Percentiles rank a stretch among this genome's conserved stretches.
Conservation (phyloP, 2,888 invertebrate genomes). For the Diarsia mendica region DNA sequence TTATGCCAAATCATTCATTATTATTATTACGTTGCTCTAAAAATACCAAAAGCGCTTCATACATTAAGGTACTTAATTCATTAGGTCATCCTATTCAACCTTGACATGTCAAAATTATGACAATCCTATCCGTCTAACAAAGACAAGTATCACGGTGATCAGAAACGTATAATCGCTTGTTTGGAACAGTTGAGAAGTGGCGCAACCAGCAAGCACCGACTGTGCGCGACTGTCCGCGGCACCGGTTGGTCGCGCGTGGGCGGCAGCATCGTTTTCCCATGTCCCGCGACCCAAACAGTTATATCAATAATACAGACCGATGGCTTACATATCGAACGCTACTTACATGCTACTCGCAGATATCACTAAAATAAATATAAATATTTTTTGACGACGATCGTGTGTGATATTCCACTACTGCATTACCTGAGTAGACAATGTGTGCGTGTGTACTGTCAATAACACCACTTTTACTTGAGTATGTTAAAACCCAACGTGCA, state of each 20-base stretch:
- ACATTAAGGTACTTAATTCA: background rate
- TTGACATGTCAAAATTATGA: background rate
- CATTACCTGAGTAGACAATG: slow-evolving; percentile 8
- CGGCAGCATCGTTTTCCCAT: slow-evolving; percentile 81
- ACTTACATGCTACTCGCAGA: slow-evolving; percentile 67
- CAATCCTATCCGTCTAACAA: slow-evolving; percentile 10
- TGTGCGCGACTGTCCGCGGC: slow-evolving; percentile 69
- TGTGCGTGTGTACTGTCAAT: slow-evolving; percentile 24
- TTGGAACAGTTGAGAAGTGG: slow-evolving; percentile 33
- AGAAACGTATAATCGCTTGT: slow-evolving; percentile 12
- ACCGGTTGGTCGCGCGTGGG: slow-evolving; percentile 80
- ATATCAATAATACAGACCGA: slow-evolving; percentile 82
- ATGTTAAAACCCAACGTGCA: slow-evolving; percentile 2
- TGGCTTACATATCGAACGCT: slow-evolving; percentile 70
- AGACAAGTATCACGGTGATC: slow-evolving; percentile 6
- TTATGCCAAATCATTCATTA: background rate
- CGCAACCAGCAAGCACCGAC: slow-evolving; percentile 57
- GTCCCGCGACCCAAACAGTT: slow-evolving; percentile 85
- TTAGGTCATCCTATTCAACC: background rate
- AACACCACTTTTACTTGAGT: slow-evolving; percentile 15
- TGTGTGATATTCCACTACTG: slow-evolving; percentile 22
- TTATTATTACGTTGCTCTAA: background rate
- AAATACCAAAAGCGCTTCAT: background rate
- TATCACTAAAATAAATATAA: slow-evolving; percentile 68
- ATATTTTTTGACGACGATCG: slow-evolving; percentile 56